phyloP scores from a whole-genome alignment of 2,888 invertebrate species.

The Drosophila birchii region DNA sequence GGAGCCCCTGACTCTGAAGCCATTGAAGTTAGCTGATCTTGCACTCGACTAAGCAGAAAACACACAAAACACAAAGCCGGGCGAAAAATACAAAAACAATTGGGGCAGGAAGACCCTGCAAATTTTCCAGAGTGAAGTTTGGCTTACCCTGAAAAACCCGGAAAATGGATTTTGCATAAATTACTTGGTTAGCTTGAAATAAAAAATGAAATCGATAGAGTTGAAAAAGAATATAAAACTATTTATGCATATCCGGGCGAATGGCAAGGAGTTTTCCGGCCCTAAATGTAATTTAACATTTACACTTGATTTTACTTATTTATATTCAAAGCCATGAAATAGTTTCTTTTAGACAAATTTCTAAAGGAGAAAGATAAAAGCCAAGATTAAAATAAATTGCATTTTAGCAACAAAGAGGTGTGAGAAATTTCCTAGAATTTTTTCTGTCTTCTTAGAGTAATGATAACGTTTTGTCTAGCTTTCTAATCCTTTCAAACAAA shows the following conservation, averaged over 20 bases:
- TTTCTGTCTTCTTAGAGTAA: background rate
- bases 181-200: constrained; percentile 1
- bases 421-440: background rate
- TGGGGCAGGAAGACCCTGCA: constrained; percentile 23
- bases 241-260: constrained; percentile 2
- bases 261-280: background rate
- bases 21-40: constrained; percentile 65
- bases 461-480: constrained; percentile 7
- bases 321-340: background rate
- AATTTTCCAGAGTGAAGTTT: constrained; percentile 14
- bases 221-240: background rate
- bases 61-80: constrained; percentile 47
- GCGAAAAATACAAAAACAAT: constrained; percentile 20
- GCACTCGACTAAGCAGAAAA: constrained; percentile 73
- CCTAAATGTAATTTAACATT: background rate
- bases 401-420: constrained; percentile 1
- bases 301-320: background rate
- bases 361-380: too few relatives aligned
- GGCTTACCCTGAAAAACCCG: constrained; percentile 8
- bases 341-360: too few relatives aligned
- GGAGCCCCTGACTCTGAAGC: constrained; percentile 21
- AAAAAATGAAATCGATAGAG: background rate
- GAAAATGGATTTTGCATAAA: constrained; percentile 7
- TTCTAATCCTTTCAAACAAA: constrained; percentile 3
- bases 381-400: constrained; percentile 8